These are phyloP conservation scores for Anser cygnoides DNA, from an alignment of 2,113 vertebrate genomes.

Conservation along the genomic window DNA sequence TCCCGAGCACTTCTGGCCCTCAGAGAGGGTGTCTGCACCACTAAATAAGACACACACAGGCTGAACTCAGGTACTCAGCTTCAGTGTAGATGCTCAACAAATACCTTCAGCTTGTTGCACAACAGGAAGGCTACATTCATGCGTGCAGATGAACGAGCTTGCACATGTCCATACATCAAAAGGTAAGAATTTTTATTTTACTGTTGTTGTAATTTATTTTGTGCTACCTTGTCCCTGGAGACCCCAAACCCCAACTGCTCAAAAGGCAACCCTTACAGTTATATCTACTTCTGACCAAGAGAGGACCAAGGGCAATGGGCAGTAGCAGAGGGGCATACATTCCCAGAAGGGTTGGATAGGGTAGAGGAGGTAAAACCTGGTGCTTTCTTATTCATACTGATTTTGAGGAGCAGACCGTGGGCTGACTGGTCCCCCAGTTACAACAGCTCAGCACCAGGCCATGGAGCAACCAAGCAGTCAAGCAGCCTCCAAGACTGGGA, in stretches of 20 bases:
- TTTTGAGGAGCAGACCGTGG: background rate
- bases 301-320: background rate
- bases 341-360: background rate
- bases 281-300: background rate
- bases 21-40: background rate
- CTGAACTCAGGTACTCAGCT: background rate
- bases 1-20: background rate
- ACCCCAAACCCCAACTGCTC: background rate
- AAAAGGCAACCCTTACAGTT: background rate
- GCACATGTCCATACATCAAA: background rate
- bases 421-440: background rate
- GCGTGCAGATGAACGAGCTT: background rate
- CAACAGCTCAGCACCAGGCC: background rate
- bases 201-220: background rate
- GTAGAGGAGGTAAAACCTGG: background rate
- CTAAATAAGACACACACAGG: background rate
- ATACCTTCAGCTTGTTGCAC: background rate
- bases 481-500: fast-evolving
- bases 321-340: background rate
- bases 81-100: background rate
- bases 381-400: background rate
- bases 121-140: background rate
- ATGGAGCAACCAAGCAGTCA: background rate
- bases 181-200: background rate
- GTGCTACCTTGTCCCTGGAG: background rate